Evolutionary conservation across 2,113 vertebrate species (phyloP).

Genomic region (Colius striatus): DNA sequence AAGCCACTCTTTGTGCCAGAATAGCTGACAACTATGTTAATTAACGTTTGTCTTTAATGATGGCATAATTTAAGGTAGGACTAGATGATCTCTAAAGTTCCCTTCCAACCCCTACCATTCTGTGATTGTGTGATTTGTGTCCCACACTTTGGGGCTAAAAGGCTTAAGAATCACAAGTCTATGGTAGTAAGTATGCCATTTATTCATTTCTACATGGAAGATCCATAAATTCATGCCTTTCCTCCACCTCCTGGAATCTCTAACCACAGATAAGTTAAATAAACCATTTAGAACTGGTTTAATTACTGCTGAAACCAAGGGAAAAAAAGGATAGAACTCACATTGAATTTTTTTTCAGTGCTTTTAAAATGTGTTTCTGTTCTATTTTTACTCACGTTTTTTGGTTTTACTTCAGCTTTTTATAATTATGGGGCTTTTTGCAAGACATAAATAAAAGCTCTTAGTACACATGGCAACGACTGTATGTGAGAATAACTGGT

Average conservation of each 20-base stretch:
- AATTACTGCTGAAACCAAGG: not conserved
- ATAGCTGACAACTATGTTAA: not conserved
- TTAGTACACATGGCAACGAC: not conserved
- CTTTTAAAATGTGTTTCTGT: slow-evolving; percentile 30
- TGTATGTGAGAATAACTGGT: not conserved
- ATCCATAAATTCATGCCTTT: not conserved
- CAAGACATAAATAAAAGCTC: slow-evolving; percentile 39
- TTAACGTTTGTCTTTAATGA: not conserved
- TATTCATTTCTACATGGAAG: not conserved
- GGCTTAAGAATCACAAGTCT: not conserved
- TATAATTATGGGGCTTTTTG: slow-evolving; percentile 50
- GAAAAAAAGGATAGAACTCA: not conserved
- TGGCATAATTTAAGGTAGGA: not conserved
- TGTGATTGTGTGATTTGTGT: not conserved
- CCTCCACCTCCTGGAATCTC: not conserved
- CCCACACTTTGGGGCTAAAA: not conserved
- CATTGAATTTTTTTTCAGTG: not conserved
- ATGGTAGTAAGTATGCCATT: not conserved
- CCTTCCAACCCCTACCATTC: too few relatives aligned
- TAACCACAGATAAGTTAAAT: not conserved
- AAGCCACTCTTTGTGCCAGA: not conserved
- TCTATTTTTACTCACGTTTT: slow-evolving; percentile 21
- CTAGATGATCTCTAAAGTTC: too few relatives aligned
- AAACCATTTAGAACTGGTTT: not conserved
- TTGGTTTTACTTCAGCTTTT: slow-evolving; percentile 38